Evolutionary conservation across 2,888 invertebrate genomes (phyloP), one percentile per base, ranked within the genome.

Genomic region (Cephalotes varians): DNA sequence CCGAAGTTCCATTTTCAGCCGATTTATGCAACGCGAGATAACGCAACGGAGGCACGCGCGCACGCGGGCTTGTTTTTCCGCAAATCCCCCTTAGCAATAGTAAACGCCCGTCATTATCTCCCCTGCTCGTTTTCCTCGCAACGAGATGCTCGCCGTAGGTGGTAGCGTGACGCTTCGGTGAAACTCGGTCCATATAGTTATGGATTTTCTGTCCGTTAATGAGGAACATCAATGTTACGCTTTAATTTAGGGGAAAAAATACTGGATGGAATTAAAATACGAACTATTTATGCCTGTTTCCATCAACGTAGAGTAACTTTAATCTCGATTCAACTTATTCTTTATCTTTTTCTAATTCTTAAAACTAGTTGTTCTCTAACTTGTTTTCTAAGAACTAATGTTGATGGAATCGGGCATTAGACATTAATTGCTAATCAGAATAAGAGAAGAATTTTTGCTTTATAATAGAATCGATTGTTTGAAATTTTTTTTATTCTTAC

Each of bases 11-110:
- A 81, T 83, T 83, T 67, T 67, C 67, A 44, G 58, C 73, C 81
- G 83, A 83, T 83, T 83, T 83, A 83, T 83, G 83, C 83, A 81
- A 44, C 47, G 73, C 58, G 83, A 73, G 83, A 81, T 83, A 83
- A 81, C 81, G 81, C 69, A 25, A 47, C 40, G 67, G 56, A 67
- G 25, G 34, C 77, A 69, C 69, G 69, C 79, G 60, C 44, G 25
- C 81, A 40, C 77, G 58, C 37, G 28, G 80, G 44, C 69, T 44
- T 76, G 76, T 69, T 69, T 79, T 69, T 79, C 67, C 54, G 21
- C 77, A 56, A 67, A 77, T 67, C 44, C 44, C 34, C 34, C 56
- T 25, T 18, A 56, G 69, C 56, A 34, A 25, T 21, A 18, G 25
- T 79, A 56, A 79, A 49, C 44, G 56, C 44, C 56, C 44, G 56